These are phyloP conservation scores for Azorinus chamasolen DNA, from an alignment of 2,888 invertebrate genomes.

Conservation along the genomic window DNA sequence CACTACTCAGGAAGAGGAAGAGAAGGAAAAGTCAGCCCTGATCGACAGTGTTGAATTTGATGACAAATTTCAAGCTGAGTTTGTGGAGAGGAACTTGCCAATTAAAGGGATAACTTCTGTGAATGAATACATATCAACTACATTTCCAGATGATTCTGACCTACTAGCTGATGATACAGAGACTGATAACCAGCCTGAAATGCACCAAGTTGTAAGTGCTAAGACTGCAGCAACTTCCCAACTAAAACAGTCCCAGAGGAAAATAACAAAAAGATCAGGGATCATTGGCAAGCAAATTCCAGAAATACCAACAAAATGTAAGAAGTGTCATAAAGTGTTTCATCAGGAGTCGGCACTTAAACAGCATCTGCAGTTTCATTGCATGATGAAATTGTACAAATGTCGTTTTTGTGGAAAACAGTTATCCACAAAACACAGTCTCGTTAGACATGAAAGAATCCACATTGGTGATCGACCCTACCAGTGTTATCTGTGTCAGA, in stretches of 20 bases:
- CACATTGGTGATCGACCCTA: slow-evolving; percentile 59
- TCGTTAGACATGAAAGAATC: slow-evolving; percentile 59
- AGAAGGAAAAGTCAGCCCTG: slow-evolving; percentile 29
- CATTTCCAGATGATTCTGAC: slow-evolving; percentile 58
- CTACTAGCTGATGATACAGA: slow-evolving; percentile 52
- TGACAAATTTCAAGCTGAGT: slow-evolving; percentile 60
- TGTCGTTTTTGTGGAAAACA: slow-evolving; percentile 63
- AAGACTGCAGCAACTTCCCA: slow-evolving; percentile 1
- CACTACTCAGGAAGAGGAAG: slow-evolving; percentile 6
- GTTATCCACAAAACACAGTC: slow-evolving; percentile 47
- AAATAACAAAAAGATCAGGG: background rate
- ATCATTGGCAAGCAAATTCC: slow-evolving; percentile 38
- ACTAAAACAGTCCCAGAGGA: background rate
- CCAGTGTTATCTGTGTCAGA: slow-evolving; percentile 60
- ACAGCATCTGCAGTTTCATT: slow-evolving; percentile 56
- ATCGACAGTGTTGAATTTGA: slow-evolving; percentile 55
- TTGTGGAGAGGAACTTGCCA: slow-evolving; percentile 64
- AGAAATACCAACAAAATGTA: slow-evolving; percentile 57
- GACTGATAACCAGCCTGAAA: slow-evolving; percentile 17
- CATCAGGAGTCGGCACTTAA: slow-evolving; percentile 47
- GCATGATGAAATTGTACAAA: slow-evolving; percentile 63
- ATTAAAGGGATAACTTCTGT: slow-evolving; percentile 54
- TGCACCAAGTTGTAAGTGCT: background rate
- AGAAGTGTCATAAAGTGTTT: slow-evolving; percentile 57
- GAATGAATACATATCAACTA: slow-evolving; percentile 53